Conservation (phyloP, 2,888 invertebrate species). For the Gonocerus acuteangulatus region DNA sequence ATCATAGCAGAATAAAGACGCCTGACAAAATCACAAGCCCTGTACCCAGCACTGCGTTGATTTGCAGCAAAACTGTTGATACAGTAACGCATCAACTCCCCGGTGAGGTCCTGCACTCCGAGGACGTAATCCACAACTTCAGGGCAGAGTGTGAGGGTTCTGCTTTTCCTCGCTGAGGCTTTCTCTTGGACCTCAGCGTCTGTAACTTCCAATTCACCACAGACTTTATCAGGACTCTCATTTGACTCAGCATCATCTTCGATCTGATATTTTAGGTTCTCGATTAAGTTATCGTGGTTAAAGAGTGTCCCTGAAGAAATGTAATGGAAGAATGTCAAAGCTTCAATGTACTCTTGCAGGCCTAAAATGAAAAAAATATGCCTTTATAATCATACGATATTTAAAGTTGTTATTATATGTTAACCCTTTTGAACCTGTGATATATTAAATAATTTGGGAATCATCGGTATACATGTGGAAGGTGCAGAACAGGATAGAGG, state of each 20-base stretch:
- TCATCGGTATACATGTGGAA: too few species aligned
- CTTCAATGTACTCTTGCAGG: constrained; percentile 78
- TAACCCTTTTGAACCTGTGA: too few species aligned
- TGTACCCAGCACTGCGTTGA: constrained; percentile 62
- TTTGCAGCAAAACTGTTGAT: constrained; percentile 74
- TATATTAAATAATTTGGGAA: too few species aligned
- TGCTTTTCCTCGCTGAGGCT: not conserved
- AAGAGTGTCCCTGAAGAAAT: constrained; percentile 54
- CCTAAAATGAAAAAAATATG: constrained; percentile 41
- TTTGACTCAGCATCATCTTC: not conserved
- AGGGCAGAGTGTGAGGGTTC: constrained; percentile 25
- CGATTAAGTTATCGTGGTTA: constrained; percentile 52
- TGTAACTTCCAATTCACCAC: not conserved
- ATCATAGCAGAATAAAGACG: constrained; percentile 54
- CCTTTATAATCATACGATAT: too few species aligned
- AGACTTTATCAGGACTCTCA: not conserved
- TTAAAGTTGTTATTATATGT: too few species aligned
- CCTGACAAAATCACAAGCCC: constrained; percentile 64
- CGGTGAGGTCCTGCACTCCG: constrained; percentile 78
- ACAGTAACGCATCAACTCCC: constrained; percentile 83
- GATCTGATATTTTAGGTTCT: constrained; percentile 40
- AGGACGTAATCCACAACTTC: constrained; percentile 45
- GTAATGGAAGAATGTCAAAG: constrained; percentile 67
- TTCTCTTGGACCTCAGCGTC: not conserved
- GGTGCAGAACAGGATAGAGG: too few species aligned